Evolutionary conservation across 2,888 invertebrate species (phyloP).

Genomic region (Sylvicola fuscatus): DNA sequence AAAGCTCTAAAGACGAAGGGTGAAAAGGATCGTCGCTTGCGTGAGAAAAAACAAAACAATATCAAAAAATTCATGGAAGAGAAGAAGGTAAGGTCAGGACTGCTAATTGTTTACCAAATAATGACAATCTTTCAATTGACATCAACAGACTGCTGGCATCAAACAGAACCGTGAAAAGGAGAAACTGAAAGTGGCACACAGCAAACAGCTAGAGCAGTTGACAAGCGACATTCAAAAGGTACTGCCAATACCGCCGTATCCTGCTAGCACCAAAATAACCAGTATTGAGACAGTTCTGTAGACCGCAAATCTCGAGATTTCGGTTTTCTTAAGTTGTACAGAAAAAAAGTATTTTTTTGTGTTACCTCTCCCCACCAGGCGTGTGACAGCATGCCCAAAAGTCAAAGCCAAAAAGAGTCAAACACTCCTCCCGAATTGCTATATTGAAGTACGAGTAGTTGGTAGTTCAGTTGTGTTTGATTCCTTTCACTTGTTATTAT

Average conservation of each 20-base stretch:
- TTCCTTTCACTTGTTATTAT: too few species aligned
- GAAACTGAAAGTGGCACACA: conserved; percentile 77
- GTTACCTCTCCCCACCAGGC: not conserved
- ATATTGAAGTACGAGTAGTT: too few species aligned
- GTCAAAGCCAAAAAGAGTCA: too few species aligned
- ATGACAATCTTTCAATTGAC: too few species aligned
- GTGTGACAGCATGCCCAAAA: too few species aligned
- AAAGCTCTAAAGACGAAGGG: conserved; percentile 92
- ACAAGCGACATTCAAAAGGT: conserved; percentile 74
- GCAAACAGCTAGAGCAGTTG: conserved; percentile 78
- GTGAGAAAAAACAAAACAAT: conserved; percentile 94
- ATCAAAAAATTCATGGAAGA: conserved; percentile 96
- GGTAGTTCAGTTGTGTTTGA: too few species aligned
- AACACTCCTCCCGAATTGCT: too few species aligned
- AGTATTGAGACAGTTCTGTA: conserved; percentile 24
- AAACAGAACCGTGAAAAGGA: conserved; percentile 85
- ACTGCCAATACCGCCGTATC: conserved; percentile 12
- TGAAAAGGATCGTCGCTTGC: conserved; percentile 81
- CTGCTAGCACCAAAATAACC: conserved; percentile 13
- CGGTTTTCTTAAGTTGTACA: conserved; percentile 4
- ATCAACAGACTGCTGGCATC: conserved; percentile 45
- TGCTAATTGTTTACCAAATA: too few species aligned
- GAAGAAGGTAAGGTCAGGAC: conserved; percentile 51
- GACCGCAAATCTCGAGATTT: conserved; percentile 4
- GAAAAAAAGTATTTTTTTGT: conserved; percentile 2